Conservation (phyloP, 2,888 invertebrate genomes). For the Mantis religiosa region DNA sequence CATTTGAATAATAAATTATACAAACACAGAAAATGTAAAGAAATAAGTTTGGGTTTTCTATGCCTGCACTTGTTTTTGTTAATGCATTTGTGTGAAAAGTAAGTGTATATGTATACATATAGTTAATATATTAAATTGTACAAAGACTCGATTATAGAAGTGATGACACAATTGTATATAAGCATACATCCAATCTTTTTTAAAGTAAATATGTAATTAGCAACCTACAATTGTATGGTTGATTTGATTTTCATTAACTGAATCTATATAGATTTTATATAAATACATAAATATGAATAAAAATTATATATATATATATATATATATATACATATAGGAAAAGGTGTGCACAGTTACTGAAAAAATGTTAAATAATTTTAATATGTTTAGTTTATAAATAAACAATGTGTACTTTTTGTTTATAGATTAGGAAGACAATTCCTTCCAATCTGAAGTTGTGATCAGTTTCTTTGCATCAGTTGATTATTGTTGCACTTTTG, state of each 20-base stretch:
- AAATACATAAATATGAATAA: background rate
- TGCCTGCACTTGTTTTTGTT: slow-evolving; percentile 10
- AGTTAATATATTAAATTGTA: slow-evolving; percentile 21
- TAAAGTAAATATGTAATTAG: slow-evolving; percentile 21
- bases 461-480: slow-evolving; percentile 12
- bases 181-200: background rate
- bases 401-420: background rate
- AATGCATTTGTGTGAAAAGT: background rate
- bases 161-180: background rate
- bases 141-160: slow-evolving; percentile 12
- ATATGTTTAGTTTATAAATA: slow-evolving; percentile 4
- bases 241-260: slow-evolving; percentile 18
- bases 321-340: background rate
- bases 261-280: background rate
- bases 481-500: background rate
- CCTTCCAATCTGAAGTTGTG: slow-evolving; percentile 25
- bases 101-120: slow-evolving; percentile 5
- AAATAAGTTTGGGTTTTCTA: slow-evolving; percentile 7
- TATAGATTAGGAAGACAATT: background rate
- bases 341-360: slow-evolving; percentile 6
- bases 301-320: background rate
- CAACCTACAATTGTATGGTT: slow-evolving; percentile 5
- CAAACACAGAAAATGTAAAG: background rate
- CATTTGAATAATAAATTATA: background rate
- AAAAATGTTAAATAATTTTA: slow-evolving; percentile 18